phyloP scores from a whole-genome alignment of 64 coral and sea anemone genomes.

The Platygyra sinensis region DNA sequence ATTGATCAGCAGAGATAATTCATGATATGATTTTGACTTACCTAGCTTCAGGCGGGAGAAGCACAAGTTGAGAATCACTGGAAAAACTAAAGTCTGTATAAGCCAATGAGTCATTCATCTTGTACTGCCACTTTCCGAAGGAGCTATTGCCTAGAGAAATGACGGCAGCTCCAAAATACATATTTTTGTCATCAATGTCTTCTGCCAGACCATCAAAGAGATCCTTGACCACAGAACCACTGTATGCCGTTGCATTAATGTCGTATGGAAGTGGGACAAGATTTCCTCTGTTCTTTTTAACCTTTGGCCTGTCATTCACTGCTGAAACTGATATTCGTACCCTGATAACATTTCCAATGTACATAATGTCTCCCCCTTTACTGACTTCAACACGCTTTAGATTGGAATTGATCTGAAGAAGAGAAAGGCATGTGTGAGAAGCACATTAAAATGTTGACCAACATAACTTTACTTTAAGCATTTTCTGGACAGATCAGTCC shows the following conservation, averaged over 20 bases:
- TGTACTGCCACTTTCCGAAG: slow-evolving; percentile 58
- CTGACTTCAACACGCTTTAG: neutral
- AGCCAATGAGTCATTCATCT: neutral
- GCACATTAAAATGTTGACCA: too few relatives aligned
- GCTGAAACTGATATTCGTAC: slow-evolving; percentile 29
- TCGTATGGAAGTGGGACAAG: slow-evolving; percentile 59
- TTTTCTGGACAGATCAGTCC: too few relatives aligned
- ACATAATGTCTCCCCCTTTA: neutral
- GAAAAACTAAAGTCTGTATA: neutral
- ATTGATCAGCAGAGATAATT: neutral
- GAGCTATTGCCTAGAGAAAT: slow-evolving; percentile 30
- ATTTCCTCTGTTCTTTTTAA: neutral
- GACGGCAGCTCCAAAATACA: slow-evolving; percentile 29
- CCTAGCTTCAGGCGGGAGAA: neutral
- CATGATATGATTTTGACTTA: neutral
- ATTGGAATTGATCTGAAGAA: neutral
- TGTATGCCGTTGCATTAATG: slow-evolving; percentile 20
- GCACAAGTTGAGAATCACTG: neutral
- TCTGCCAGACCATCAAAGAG: neutral
- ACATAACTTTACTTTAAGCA: too few relatives aligned
- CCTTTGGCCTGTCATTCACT: slow-evolving; percentile 51
- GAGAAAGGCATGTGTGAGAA: neutral
- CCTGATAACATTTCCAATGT: neutral
- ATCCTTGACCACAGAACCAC: slow-evolving; percentile 57
- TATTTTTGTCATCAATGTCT: slow-evolving; percentile 40